Conservation (phyloP, 2,113 vertebrate species). For the Patagioenas fasciata region DNA sequence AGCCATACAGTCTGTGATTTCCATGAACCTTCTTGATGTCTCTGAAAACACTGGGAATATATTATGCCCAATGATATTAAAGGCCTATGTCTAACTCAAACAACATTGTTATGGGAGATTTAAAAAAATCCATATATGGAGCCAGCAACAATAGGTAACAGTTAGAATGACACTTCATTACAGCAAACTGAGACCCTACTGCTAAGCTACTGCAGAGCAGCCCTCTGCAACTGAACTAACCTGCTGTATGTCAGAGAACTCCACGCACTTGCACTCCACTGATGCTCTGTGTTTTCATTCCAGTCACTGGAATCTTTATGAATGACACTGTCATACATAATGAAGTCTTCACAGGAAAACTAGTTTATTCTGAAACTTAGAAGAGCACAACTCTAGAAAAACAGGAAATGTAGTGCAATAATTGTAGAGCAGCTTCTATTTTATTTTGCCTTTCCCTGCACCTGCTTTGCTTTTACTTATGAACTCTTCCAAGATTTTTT, state of each 20-base stretch:
- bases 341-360: background rate
- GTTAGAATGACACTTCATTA: background rate
- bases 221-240: background rate
- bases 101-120: background rate
- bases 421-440: background rate
- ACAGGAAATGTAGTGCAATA: background rate
- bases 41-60: background rate
- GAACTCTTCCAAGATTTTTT: background rate
- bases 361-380: background rate
- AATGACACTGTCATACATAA: background rate
- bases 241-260: background rate
- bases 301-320: background rate
- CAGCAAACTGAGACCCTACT: background rate
- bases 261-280: background rate
- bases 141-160: background rate
- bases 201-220: background rate
- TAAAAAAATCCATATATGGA: background rate
- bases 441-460: background rate
- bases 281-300: background rate
- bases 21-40: background rate
- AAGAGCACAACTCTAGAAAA: background rate
- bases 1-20: background rate
- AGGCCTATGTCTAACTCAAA: background rate
- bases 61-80: background rate
- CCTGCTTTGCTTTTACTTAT: background rate